Percentiles rank a stretch among this genome's conserved stretches.
These are phyloP conservation scores for Meteorus colon DNA, from an alignment of 2,888 invertebrate genomes.

Conservation along the genomic window DNA sequence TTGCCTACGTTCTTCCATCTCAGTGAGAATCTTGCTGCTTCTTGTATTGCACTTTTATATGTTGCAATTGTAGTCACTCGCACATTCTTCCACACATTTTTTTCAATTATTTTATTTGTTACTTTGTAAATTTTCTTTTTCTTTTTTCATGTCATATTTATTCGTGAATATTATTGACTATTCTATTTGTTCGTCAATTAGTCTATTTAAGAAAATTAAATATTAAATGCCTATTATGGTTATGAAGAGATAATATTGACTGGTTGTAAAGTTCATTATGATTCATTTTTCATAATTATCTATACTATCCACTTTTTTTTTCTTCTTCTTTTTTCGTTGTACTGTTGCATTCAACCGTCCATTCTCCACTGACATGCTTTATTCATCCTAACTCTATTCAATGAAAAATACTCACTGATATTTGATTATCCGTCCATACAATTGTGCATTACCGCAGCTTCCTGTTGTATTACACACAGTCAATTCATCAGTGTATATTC, in stretches of 20 bases:
- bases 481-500: conserved; percentile 15
- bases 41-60: not conserved
- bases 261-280: not conserved
- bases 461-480: conserved; percentile 13
- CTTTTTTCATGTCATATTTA: not conserved
- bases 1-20: not conserved
- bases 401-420: conserved; percentile 5
- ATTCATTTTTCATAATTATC: not conserved
- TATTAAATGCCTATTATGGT: not conserved
- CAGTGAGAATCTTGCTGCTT: conserved; percentile 25
- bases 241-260: not conserved
- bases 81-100: not conserved
- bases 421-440: not conserved
- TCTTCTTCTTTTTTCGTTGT: not conserved
- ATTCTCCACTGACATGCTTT: not conserved
- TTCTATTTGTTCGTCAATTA: not conserved
- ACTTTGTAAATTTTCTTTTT: not conserved
- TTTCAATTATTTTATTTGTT: too few relatives aligned
- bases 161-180: not conserved
- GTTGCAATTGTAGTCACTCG: not conserved
- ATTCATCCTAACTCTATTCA: not conserved
- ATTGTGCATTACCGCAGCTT: conserved; percentile 37
- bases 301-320: not conserved
- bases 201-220: not conserved
- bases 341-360: not conserved